Evolutionary conservation across 2,113 vertebrate species (phyloP).

Genomic region (Mustelus asterias): DNA sequence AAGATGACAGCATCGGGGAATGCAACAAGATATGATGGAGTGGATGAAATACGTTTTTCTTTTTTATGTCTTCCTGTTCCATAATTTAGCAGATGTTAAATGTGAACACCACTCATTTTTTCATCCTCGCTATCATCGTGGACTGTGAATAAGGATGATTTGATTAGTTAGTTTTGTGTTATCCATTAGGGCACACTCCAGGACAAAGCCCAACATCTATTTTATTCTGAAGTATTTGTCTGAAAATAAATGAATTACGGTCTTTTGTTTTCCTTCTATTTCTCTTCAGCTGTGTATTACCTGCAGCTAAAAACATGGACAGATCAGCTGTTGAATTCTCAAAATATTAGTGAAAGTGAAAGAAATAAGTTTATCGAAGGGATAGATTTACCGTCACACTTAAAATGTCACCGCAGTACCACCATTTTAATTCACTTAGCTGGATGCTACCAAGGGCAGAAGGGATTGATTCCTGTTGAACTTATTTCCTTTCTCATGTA

Average conservation of each 20-base stretch:
- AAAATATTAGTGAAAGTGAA: not conserved
- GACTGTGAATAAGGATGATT: not conserved
- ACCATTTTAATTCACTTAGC: not conserved
- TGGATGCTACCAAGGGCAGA: not conserved
- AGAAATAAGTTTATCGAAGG: not conserved
- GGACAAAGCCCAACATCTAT: not conserved
- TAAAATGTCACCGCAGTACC: not conserved
- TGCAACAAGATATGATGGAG: not conserved
- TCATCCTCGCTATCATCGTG: not conserved
- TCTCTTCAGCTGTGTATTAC: not conserved
- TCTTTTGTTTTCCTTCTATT: not conserved
- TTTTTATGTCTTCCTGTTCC: not conserved
- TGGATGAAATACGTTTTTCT: not conserved
- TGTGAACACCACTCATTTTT: not conserved
- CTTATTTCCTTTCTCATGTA: not conserved
- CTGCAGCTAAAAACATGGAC: not conserved
- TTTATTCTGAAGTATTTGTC: not conserved
- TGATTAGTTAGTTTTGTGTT: not conserved
- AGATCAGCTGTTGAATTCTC: not conserved
- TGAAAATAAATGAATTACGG: not conserved
- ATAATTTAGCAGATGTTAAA: not conserved
- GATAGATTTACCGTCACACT: not conserved
- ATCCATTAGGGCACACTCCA: not conserved
- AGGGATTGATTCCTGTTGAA: not conserved
- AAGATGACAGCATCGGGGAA: not conserved